Base-by-base conservation (phyloP, 2,797 vertebrate genomes). In the Falco berigora region DNA sequence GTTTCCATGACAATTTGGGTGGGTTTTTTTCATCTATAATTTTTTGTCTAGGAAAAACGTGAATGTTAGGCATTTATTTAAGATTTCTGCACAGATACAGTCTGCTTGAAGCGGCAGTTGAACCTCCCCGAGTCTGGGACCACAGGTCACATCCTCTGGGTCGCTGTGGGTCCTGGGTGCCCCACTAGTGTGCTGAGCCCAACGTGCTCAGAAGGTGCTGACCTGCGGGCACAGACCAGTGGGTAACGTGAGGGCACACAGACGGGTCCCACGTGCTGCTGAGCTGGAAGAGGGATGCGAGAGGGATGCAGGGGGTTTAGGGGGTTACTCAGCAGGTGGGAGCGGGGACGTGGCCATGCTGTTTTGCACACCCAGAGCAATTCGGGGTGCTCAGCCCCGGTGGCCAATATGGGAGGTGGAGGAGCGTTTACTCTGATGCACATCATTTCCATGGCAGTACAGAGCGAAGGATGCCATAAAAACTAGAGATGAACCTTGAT, bases 1-100 rank as follows among this genome's bases (percentile, higher is more conserved):
- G 49, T 93, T 96, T 90, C 95, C 92, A 89, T 94, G 88, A 82
- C 6, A 12, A 94, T 92, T 28, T 32, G 8, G 8, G 19, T 12
- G 36, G 20, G 6, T 1, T 46, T 46, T 81, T 32, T 47, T 25
- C 4, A n/a, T 78, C 73, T 52, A 2, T 23, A 61, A n/a, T 32
- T 49, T 64, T 74, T 71, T 19, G 14, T 27, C 25, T 52, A 21
- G 16, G 40, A 21, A 52, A 67, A 75, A 72, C 3, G 14, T 8
- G 66, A 42, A 4, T 2, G 1, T 19, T 47, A 4, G 11, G 30
- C 10, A 16, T 27, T 52, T 9, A 10, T 18, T 24, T 8, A 17
- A 25, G 50, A 12, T 89, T 79, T 32, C 67, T 88, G 71, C 34
- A 9, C 34, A 27, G 40, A 10, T 25, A 1, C 0, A 6, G 18